These are phyloP conservation scores for Drosophila putrida DNA, from an alignment of 2,888 invertebrate species.

Conservation along the genomic window DNA sequence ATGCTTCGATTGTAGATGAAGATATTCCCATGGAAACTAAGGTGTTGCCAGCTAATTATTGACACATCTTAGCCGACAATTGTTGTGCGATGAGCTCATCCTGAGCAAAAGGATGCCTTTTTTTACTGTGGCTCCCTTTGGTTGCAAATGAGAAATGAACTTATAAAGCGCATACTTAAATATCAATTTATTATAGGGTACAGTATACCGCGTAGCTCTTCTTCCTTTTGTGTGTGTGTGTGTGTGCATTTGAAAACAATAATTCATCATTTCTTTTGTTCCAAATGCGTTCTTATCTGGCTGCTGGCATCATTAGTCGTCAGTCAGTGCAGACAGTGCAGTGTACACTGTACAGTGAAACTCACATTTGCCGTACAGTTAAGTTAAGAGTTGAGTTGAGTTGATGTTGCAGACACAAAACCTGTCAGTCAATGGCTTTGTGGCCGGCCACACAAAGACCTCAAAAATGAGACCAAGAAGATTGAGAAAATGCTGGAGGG, in stretches of 20 bases:
- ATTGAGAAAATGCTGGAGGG: slow-evolving; percentile 1
- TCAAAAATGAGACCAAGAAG: not conserved
- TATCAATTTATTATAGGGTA: slow-evolving; percentile 60
- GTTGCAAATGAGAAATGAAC: slow-evolving; percentile 40
- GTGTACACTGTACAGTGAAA: slow-evolving; percentile 12
- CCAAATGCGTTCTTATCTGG: slow-evolving; percentile 32
- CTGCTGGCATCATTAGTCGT: slow-evolving; percentile 46
- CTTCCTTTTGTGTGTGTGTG: slow-evolving; percentile 25
- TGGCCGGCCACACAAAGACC: slow-evolving; percentile 40
- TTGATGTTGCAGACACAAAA: slow-evolving; percentile 54
- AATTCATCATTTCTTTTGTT: slow-evolving; percentile 64
- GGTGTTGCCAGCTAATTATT: slow-evolving; percentile 31
- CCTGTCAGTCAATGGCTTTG: slow-evolving; percentile 63
- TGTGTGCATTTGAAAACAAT: slow-evolving; percentile 52
- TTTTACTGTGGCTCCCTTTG: not conserved
- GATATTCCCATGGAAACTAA: slow-evolving; percentile 5
- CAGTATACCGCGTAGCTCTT: not conserved
- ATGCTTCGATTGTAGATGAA: not conserved
- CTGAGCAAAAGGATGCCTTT: slow-evolving; percentile 7
- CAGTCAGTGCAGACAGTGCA: slow-evolving; percentile 26
- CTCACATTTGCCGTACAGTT: not conserved
- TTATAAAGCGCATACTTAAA: slow-evolving; percentile 62
- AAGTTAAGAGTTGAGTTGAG: slow-evolving; percentile 35
- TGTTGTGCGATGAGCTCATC: not conserved
- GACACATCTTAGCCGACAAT: slow-evolving; percentile 32